Evolutionary conservation across 2,113 vertebrate genomes (phyloP).

Genomic region (Oreocharis arfaki): DNA sequence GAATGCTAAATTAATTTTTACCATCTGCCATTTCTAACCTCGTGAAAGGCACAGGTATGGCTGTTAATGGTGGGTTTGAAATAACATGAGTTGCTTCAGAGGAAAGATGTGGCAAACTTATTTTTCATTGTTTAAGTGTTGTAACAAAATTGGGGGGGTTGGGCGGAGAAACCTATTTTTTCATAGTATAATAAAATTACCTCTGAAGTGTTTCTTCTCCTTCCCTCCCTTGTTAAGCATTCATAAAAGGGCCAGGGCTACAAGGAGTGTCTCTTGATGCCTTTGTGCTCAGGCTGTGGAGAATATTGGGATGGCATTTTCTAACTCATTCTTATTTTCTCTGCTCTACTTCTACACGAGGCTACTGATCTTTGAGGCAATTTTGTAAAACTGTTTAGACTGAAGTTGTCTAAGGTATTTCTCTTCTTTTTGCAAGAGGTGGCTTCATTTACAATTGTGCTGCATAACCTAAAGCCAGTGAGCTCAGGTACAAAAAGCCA

Average conservation of each 20-base stretch:
- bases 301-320: background rate
- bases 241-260: background rate
- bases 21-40: background rate
- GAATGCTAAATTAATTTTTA: background rate
- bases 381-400: background rate
- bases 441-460: background rate
- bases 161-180: background rate
- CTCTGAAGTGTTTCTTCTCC: background rate
- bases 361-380: background rate
- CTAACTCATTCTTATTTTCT: background rate
- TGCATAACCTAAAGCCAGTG: background rate
- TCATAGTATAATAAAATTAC: background rate
- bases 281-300: background rate
- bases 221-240: background rate
- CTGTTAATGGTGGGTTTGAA: background rate
- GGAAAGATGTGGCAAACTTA: background rate
- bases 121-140: background rate
- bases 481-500: background rate
- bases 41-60: background rate
- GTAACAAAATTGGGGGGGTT: background rate
- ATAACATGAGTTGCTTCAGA: background rate
- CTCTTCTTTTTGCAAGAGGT: background rate
- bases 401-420: background rate
- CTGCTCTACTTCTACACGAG: background rate
- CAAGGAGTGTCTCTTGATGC: background rate